Evolutionary conservation across 2,113 vertebrate species (phyloP).

Genomic region (Rutilus rutilus): DNA sequence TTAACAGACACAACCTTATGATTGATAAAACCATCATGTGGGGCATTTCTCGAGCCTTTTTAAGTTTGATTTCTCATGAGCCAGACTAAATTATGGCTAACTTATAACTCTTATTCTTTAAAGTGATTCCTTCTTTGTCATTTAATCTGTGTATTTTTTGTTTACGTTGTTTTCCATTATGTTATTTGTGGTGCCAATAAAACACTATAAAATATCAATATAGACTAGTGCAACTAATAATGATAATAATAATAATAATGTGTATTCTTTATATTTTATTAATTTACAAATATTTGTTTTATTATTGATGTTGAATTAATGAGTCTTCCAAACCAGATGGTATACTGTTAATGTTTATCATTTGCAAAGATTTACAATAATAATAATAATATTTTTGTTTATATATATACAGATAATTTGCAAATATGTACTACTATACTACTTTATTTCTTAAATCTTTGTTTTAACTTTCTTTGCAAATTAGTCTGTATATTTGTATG

Average conservation of each 20-base stretch:
- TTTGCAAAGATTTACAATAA: background rate
- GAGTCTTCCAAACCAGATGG: no score
- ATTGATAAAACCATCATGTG: background rate
- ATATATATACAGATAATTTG: background rate
- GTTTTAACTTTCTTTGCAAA: no score
- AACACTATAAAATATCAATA: background rate
- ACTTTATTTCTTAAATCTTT: no score
- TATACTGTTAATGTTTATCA: background rate
- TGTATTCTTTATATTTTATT: background rate
- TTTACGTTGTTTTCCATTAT: background rate
- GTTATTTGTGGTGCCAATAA: background rate
- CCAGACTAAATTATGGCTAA: background rate
- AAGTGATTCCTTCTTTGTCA: background rate
- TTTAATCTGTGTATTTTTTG: background rate
- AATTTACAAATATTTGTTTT: background rate
- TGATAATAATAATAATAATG: background rate
- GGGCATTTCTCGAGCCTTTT: background rate
- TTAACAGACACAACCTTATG: constrained; percentile 15
- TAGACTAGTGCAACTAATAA: background rate
- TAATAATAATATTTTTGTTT: background rate
- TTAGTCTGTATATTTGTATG: no score
- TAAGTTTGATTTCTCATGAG: background rate
- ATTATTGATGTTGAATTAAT: background rate
- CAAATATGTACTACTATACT: background rate
- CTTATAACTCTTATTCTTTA: background rate